Conservation (phyloP, 2,888 invertebrate genomes). For the Colostygia pectinataria region DNA sequence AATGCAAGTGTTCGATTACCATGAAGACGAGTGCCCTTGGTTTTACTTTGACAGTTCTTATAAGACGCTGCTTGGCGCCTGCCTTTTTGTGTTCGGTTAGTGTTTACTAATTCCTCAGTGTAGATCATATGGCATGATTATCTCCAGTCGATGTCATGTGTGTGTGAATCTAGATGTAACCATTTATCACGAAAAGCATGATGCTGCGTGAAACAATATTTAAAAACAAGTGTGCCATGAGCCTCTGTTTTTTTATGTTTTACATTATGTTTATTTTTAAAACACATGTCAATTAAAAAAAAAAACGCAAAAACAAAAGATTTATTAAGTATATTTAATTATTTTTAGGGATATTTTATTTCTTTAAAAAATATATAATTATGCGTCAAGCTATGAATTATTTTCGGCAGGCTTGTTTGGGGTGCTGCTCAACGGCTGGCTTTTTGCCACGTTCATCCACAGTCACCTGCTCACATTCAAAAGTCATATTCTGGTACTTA, state of each 20-base stretch:
- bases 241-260: no score
- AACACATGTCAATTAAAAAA: no score
- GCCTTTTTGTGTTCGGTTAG: conserved; percentile 80
- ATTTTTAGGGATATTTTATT: background rate
- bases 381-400: conserved; percentile 4
- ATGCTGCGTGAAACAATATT: no score
- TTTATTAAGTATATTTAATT: no score
- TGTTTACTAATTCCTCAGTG: conserved; percentile 24
- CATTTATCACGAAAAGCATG: no score
- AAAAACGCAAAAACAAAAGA: no score
- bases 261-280: no score
- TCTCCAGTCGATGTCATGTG: background rate
- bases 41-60: conserved; percentile 81
- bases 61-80: conserved; percentile 77
- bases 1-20: conserved; percentile 58
- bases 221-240: no score
- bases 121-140: background rate
- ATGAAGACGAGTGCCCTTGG: conserved; percentile 78
- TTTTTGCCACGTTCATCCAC: conserved; percentile 80
- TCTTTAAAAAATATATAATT: background rate
- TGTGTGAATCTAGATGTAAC: background rate
- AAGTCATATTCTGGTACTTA: conserved; percentile 80
- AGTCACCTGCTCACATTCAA: conserved; percentile 79
- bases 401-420: conserved; percentile 75
- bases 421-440: conserved; percentile 82